phyloP scores from a whole-genome alignment of 2,888 invertebrate genomes.

The Protophormia terraenovae region DNA sequence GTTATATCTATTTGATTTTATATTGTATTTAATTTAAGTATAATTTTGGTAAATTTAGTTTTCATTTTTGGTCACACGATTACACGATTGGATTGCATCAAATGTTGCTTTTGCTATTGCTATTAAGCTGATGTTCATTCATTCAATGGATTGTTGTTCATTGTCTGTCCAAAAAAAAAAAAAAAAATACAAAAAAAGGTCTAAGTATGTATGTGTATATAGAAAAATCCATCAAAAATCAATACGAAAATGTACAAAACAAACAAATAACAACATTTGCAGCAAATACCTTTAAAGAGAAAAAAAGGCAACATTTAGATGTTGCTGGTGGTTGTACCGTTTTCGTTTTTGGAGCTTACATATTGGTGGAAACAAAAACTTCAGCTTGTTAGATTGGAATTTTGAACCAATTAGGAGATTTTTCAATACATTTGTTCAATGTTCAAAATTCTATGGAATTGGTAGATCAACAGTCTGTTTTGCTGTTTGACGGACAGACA shows the following conservation, averaged over 20 bases:
- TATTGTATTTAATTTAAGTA: conserved; percentile 38
- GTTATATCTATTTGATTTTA: conserved; percentile 12
- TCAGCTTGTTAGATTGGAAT: conserved; percentile 69
- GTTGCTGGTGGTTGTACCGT: conserved; percentile 11
- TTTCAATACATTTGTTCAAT: conserved; percentile 61
- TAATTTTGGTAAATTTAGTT: conserved; percentile 63
- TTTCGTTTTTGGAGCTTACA: conserved; percentile 11
- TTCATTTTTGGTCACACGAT: conserved; percentile 66
- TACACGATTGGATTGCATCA: conserved; percentile 60
- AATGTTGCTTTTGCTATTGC: not conserved
- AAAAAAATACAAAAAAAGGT: too few relatives aligned
- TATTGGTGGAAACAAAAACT: conserved; percentile 50
- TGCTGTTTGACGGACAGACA: conserved; percentile 17
- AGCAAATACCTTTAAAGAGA: not conserved
- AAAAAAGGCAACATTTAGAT: conserved; percentile 41
- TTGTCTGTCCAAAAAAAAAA: conserved; percentile 59
- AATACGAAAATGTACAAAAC: conserved; percentile 25
- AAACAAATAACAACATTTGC: conserved; percentile 2
- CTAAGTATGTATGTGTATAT: too few relatives aligned
- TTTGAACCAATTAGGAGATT: conserved; percentile 69
- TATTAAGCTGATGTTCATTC: conserved; percentile 15
- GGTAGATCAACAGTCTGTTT: conserved; percentile 57
- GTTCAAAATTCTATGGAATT: conserved; percentile 64
- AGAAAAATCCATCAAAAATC: conserved; percentile 60
- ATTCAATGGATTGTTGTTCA: conserved; percentile 42